Conservation (phyloP, 2,797 vertebrate species). For the Myripristis jacobus region DNA sequence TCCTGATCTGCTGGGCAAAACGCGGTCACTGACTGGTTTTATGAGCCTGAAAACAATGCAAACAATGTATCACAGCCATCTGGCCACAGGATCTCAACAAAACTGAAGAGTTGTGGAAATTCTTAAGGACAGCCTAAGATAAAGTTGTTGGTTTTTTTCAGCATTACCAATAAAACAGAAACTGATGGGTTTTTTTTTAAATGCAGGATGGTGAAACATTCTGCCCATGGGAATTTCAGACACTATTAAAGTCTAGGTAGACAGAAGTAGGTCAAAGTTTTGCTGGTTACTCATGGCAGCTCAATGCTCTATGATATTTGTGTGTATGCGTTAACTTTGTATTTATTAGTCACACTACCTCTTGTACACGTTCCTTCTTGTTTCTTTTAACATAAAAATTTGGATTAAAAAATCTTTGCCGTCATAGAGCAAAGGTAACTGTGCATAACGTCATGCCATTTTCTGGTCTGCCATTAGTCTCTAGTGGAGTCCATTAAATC, state of each 20-base stretch:
- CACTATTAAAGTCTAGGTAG: conserved; percentile 43
- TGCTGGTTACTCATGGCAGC: conserved; percentile 48
- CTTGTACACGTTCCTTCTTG: neutral
- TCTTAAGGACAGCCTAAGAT: neutral
- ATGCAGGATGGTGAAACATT: too few species aligned
- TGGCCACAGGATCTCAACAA: neutral
- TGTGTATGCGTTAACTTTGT: conserved; percentile 24
- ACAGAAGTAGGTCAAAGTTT: conserved; percentile 16
- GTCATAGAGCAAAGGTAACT: neutral
- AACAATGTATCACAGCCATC: neutral
- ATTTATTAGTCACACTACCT: conserved; percentile 11
- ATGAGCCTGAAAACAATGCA: neutral
- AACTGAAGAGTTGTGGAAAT: neutral
- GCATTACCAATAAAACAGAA: neutral
- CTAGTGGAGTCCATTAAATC: conserved; percentile 13
- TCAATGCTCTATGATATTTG: conserved; percentile 8
- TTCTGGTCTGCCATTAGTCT: conserved; percentile 8
- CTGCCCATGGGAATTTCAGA: conserved; percentile 13
- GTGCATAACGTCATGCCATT: conserved; percentile 4
- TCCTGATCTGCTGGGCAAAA: neutral
- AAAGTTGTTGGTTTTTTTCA: neutral
- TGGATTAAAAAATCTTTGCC: neutral
- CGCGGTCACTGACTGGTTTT: neutral
- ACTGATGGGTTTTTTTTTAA: neutral
- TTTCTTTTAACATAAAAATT: conserved; percentile 1